Evolutionary conservation across 1,140 invertebrate genomes (phyloP), one percentile per base, ranked within the genome.

Genomic region (Latrodectus geometricus): DNA sequence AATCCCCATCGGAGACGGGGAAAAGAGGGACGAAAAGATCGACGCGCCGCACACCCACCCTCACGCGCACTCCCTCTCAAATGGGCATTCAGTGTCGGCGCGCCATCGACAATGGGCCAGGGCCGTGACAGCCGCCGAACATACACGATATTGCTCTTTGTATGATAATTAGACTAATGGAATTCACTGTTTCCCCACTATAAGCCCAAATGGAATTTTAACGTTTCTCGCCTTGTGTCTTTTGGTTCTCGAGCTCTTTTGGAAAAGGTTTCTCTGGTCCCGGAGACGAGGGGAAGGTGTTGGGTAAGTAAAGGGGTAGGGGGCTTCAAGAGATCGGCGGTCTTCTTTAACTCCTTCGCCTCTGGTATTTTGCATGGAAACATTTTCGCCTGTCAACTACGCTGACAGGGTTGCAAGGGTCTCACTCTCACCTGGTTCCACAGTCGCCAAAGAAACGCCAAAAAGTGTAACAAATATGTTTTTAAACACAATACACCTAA

Each of bases 91-190:
- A 85, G 74, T 85, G 83, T 85, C 83, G 23, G 72, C 23, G 50
- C 35, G 61, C 72, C 73, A 76, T 75, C 81, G 65, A 85, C 83
- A 85, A 85, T 85, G 52, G 83, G 65, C 23, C 65, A n/a, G 9
- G 56, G 74, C 49, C 17, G 73, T 70, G 61, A 86, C 61, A 76
- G 81, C 70, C 85, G 77, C 86, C 72, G 76, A 76, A 76, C 83
- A 61, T 85, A 88, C 87, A 88, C 75, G 87, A 83, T 78, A 83
- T 81, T 84, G 87, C 87, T 88, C 87, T 88, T 88, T 88, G 87
- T 88, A 88, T 88, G 87, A 80, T 88, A 88, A 88, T 88, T 88
- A 88, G 87, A 9, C 80, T 88, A 88, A 88, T 88, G 87, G 87
- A 83, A 79, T 84, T 83, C 80, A 83, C 65, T 88, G 87, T 88